Conservation (phyloP, 2,113 vertebrate genomes). For the Campylomormyrus tamandua region DNA sequence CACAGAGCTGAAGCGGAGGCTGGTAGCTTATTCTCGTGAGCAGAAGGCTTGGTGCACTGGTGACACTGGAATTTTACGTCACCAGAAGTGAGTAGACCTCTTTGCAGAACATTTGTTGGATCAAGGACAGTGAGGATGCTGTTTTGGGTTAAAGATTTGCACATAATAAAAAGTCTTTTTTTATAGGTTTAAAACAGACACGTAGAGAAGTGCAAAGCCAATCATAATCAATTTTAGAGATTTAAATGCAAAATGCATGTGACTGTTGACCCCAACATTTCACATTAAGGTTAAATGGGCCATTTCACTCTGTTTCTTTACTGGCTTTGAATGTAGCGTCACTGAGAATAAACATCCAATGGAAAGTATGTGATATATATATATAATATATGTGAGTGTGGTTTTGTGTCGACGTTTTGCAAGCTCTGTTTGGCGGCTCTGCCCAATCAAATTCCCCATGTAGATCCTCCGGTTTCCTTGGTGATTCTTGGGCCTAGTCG, state of each 20-base stretch:
- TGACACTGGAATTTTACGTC: neutral
- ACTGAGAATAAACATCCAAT: neutral
- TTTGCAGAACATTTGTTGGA: neutral
- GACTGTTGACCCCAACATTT: neutral
- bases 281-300: neutral
- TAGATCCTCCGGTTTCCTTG: neutral
- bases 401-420: neutral
- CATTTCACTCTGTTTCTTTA: neutral
- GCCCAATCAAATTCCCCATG: neutral
- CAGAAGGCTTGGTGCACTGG: neutral
- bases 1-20: neutral
- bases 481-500: neutral
- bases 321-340: neutral
- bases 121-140: neutral
- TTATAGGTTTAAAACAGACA: neutral
- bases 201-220: neutral
- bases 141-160: neutral
- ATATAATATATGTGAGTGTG: neutral
- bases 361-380: neutral
- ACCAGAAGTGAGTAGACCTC: neutral
- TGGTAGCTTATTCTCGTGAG: neutral
- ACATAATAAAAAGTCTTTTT: neutral
- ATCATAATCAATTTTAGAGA: neutral
- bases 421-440: neutral
- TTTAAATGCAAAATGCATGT: neutral